Conservation (phyloP, 2,888 invertebrate genomes). For the Caenorhabditis angaria region DNA sequence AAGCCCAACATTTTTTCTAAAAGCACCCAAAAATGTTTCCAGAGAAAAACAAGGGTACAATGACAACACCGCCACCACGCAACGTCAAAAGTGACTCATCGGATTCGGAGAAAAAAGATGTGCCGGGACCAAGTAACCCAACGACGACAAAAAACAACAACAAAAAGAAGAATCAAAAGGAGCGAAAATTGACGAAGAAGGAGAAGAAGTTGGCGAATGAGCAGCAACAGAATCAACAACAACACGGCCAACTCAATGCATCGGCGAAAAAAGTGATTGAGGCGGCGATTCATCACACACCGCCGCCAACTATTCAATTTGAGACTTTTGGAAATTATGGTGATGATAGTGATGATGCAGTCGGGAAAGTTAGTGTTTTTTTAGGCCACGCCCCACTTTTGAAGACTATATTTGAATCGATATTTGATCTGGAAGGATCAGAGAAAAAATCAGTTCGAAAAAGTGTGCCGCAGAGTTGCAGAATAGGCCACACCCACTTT, state of each 20-base stretch:
- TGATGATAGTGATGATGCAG: neutral
- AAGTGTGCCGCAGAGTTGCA: too few species aligned
- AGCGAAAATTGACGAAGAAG: conserved; percentile 26
- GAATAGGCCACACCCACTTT: too few species aligned
- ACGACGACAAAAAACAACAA: neutral
- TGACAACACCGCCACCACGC: too few species aligned
- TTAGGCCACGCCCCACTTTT: too few species aligned
- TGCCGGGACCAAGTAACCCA: neutral
- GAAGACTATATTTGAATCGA: too few species aligned
- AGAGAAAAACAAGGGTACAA: conserved; percentile 35
- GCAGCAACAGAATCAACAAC: neutral
- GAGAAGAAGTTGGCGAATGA: conserved; percentile 21
- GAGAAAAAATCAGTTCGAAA: too few species aligned
- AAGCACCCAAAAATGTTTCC: too few species aligned
- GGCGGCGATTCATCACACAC: neutral
- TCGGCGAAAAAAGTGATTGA: neutral
- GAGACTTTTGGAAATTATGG: conserved; percentile 17
- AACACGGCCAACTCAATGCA: conserved; percentile 7
- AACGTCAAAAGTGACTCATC: neutral
- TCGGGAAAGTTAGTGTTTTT: too few species aligned
- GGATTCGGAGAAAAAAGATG: conserved; percentile 6
- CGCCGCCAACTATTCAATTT: conserved; percentile 8
- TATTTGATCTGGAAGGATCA: too few species aligned
- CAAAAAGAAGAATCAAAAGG: conserved; percentile 20
- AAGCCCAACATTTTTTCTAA: too few species aligned